Evolutionary conservation across 2,888 invertebrate genomes (phyloP).

Genomic region (Timema podura): DNA sequence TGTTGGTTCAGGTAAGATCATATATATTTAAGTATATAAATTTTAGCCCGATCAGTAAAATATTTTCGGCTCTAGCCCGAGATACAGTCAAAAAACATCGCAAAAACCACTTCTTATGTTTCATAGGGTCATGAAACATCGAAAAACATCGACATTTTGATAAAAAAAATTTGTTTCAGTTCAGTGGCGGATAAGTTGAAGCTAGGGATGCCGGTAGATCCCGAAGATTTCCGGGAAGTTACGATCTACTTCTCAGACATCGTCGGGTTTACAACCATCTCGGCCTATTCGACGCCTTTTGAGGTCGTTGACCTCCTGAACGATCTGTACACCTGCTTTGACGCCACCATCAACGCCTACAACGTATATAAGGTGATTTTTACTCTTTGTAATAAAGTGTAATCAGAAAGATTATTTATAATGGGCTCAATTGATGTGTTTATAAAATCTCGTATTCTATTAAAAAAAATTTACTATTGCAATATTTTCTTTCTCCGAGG

Average conservation of each 20-base stretch:
- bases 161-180: constrained; percentile 48
- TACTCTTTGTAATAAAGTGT: too few species aligned
- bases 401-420: too few species aligned
- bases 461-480: too few species aligned
- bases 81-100: too few species aligned
- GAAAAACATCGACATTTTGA: neutral
- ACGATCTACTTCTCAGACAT: constrained; percentile 95
- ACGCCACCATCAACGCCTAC: constrained; percentile 88
- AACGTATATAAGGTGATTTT: constrained; percentile 72
- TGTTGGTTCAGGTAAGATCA: too few species aligned
- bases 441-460: too few species aligned
- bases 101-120: neutral
- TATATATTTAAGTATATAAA: too few species aligned
- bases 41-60: too few species aligned
- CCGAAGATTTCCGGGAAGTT: constrained; percentile 87
- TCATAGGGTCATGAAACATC: neutral
- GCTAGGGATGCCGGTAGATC: constrained; percentile 84
- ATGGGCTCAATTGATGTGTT: too few species aligned
- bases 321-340: constrained; percentile 90
- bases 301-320: constrained; percentile 89
- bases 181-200: constrained; percentile 89
- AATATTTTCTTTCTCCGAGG: too few species aligned
- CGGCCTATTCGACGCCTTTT: constrained; percentile 86
- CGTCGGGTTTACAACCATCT: constrained; percentile 89
- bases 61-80: too few species aligned